These are phyloP conservation scores for Psettodes erumei DNA, from an alignment of 2,113 vertebrate genomes.

Conservation along the genomic window DNA sequence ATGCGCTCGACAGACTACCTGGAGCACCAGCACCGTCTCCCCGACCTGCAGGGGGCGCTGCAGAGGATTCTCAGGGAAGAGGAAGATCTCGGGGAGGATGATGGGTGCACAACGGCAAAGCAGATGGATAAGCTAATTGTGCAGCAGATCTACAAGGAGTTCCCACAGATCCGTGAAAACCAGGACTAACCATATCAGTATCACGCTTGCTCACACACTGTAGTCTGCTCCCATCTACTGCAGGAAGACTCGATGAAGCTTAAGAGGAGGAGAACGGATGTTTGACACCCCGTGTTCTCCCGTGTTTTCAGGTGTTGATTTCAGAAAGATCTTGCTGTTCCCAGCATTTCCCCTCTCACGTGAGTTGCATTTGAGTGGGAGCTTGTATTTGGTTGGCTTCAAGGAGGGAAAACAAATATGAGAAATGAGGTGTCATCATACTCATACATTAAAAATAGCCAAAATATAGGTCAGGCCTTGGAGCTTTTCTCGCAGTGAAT, in stretches of 20 bases:
- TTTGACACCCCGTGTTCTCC: conserved; percentile 10
- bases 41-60: conserved; percentile 90
- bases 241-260: conserved; percentile 42
- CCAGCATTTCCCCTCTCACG: neutral
- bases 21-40: conserved; percentile 92
- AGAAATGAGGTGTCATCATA: conserved; percentile 17
- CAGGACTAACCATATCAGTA: conserved; percentile 57
- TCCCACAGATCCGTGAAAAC: conserved; percentile 85
- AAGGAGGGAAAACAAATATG: conserved; percentile 16
- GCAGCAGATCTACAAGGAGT: conserved; percentile 93
- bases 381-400: neutral
- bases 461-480: conserved; percentile 29
- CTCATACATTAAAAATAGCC: conserved; percentile 19
- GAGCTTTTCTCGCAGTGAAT: conserved; percentile 27
- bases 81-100: conserved; percentile 79
- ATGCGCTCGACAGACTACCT: conserved; percentile 93
- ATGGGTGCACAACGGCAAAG: conserved; percentile 86
- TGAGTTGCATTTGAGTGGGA: conserved; percentile 10
- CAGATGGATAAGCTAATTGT: conserved; percentile 98
- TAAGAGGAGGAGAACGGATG: conserved; percentile 12
- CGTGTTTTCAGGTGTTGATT: conserved; percentile 25
- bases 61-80: conserved; percentile 93
- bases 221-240: conserved; percentile 56
- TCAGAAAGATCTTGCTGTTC: neutral
- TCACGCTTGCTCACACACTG: conserved; percentile 31